Conservation (phyloP, 2,888 invertebrate genomes). For the Cerceris ruficornis region DNA sequence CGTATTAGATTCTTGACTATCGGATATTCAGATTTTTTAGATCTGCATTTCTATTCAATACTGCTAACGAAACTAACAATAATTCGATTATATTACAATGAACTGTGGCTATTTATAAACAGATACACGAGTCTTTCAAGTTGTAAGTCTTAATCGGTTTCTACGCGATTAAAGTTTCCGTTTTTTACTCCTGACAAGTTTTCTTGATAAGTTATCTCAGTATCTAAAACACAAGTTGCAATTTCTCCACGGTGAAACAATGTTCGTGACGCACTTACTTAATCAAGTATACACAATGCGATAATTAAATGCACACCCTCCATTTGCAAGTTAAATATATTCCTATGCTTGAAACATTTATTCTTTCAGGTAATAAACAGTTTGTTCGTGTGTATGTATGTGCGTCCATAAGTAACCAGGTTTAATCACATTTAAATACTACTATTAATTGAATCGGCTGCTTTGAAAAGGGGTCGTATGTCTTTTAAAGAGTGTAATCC, state of each 20-base stretch:
- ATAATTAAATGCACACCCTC: slow-evolving; percentile 1
- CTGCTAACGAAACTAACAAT: too few relatives aligned
- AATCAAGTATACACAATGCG: not conserved
- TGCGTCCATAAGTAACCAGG: not conserved
- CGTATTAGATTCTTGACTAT: too few relatives aligned
- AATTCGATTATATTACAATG: too few relatives aligned
- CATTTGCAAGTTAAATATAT: slow-evolving; percentile 7
- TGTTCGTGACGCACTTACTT: not conserved
- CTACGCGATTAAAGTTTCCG: not conserved
- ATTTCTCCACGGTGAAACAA: not conserved
- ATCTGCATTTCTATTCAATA: too few relatives aligned
- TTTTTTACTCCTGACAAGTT: not conserved
- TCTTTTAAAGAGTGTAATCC: too few relatives aligned
- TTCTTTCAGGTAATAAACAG: not conserved
- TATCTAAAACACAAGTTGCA: not conserved
- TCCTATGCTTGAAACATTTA: not conserved
- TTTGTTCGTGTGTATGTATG: not conserved
- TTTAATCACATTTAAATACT: too few relatives aligned
- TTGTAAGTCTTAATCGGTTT: too few relatives aligned
- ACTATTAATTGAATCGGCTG: too few relatives aligned
- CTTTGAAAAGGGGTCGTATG: too few relatives aligned
- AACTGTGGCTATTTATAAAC: too few relatives aligned
- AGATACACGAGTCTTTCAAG: too few relatives aligned
- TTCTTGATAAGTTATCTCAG: not conserved
- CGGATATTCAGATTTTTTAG: too few relatives aligned